Evolutionary conservation across 1,140 invertebrate species (phyloP).

Genomic region (Agrilus planipennis): DNA sequence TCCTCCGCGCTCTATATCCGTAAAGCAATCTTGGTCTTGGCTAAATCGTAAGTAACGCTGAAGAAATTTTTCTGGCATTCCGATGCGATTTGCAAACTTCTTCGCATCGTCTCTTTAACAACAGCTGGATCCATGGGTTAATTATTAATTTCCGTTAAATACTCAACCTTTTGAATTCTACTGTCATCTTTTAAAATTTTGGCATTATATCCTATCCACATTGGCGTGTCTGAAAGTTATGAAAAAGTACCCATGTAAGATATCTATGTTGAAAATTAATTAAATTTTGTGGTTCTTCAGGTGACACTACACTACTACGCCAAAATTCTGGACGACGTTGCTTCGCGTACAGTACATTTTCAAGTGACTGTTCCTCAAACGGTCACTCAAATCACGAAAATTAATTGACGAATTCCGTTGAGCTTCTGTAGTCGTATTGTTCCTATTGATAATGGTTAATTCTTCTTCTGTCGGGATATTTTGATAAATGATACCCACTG

Average conservation of each 20-base stretch:
- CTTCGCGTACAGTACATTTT: no score
- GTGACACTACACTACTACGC: no score
- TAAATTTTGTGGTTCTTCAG: no score
- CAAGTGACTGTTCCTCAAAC: no score
- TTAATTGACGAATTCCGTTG: slow-evolving; percentile 11
- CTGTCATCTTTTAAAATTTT: not conserved
- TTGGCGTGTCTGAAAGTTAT: not conserved
- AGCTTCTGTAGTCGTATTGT: slow-evolving; percentile 9
- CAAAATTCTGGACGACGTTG: no score
- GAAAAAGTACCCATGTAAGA: not conserved
- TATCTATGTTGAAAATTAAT: no score
- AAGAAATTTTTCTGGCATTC: not conserved
- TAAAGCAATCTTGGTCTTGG: not conserved
- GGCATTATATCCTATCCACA: not conserved
- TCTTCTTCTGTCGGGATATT: slow-evolving; percentile 15
- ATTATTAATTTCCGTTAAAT: not conserved
- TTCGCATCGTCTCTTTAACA: not conserved
- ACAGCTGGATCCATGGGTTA: not conserved
- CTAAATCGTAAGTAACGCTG: not conserved
- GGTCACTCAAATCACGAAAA: slow-evolving; percentile 14
- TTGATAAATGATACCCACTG: no score
- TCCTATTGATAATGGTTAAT: slow-evolving; percentile 10
- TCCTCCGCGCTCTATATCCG: not conserved
- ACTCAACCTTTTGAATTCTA: not conserved
- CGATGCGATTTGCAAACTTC: not conserved